Percentiles rank a stretch among this genome's conserved stretches.
These are phyloP conservation scores for Acleris literana DNA, from an alignment of 2,888 invertebrate species.

Conservation along the genomic window DNA sequence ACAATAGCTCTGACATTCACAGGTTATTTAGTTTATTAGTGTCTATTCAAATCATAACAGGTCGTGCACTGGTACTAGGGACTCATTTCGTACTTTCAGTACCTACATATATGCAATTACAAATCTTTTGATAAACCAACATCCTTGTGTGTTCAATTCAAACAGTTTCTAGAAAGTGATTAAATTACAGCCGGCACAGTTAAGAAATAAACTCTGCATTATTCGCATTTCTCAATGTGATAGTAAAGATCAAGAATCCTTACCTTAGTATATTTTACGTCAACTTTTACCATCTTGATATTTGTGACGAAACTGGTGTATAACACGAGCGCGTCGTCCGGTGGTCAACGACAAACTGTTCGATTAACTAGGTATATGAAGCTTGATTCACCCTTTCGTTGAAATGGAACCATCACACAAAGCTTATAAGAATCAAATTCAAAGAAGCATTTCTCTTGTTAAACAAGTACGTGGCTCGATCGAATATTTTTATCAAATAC, in stretches of 20 bases:
- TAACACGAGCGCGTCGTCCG: slow-evolving; percentile 17
- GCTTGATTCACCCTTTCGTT: neutral
- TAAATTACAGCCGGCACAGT: neutral
- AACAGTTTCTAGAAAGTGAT: too few relatives aligned
- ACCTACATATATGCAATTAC: too few relatives aligned
- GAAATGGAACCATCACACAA: slow-evolving; percentile 11
- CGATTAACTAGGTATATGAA: neutral
- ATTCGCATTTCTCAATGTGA: neutral
- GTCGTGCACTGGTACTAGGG: too few relatives aligned
- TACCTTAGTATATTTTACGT: slow-evolving; percentile 82
- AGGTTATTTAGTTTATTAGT: too few relatives aligned
- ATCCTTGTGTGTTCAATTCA: too few relatives aligned
- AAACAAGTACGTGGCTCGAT: neutral
- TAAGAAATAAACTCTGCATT: neutral
- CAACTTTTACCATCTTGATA: slow-evolving; percentile 75
- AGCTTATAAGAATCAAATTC: slow-evolving; percentile 16
- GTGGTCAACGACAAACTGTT: slow-evolving; percentile 17
- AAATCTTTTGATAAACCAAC: too few relatives aligned
- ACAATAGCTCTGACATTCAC: too few relatives aligned
- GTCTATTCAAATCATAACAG: too few relatives aligned
- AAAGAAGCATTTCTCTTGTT: neutral
- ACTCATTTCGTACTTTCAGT: too few relatives aligned
- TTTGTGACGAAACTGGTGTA: slow-evolving; percentile 14
- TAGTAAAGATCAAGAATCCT: slow-evolving; percentile 17
- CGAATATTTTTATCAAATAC: too few relatives aligned